A percentile compares a stretch with the other conserved stretches of the same genome.
Conservation (phyloP, 1,140 invertebrate species). For the Monochamus saltuarius region DNA sequence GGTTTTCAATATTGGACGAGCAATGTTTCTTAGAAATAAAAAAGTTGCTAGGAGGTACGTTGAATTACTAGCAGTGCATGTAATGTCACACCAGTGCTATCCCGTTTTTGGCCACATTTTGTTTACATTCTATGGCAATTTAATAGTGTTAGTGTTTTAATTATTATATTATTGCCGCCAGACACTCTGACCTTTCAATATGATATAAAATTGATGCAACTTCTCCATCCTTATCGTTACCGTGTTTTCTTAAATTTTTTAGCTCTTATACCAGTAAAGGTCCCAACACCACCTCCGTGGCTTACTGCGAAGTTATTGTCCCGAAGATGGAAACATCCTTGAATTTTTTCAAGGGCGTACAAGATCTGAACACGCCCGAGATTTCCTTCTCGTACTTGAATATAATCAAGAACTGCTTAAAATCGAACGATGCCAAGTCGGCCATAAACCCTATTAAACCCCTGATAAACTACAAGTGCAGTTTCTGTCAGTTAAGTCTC, state of each 20-base stretch:
- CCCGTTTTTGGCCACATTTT: too few relatives aligned
- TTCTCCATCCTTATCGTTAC: too few relatives aligned
- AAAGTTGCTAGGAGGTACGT: constrained; percentile 25
- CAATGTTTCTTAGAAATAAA: constrained; percentile 28
- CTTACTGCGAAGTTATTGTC: constrained; percentile 27
- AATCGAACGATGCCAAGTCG: background rate
- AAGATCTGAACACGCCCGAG: background rate
- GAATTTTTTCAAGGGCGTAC: constrained; percentile 16
- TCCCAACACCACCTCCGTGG: constrained; percentile 8
- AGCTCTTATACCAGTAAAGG: constrained; percentile 1
- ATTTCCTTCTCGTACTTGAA: constrained; percentile 19
- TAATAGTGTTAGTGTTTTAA: too few relatives aligned
- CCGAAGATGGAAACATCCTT: constrained; percentile 29
- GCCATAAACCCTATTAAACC: constrained; percentile 6
- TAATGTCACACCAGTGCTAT: too few relatives aligned
- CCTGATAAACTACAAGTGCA: constrained; percentile 24
- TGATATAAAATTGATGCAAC: too few relatives aligned
- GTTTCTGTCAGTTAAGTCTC: constrained; percentile 20
- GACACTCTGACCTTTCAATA: too few relatives aligned
- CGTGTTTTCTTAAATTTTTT: too few relatives aligned
- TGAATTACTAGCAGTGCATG: too few relatives aligned
- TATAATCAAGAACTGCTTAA: constrained; percentile 18
- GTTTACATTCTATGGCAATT: too few relatives aligned
- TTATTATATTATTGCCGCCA: too few relatives aligned
- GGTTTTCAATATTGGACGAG: constrained; percentile 32